Evolutionary conservation across 2,888 invertebrate genomes (phyloP).

Genomic region (Antheraea assamensis): DNA sequence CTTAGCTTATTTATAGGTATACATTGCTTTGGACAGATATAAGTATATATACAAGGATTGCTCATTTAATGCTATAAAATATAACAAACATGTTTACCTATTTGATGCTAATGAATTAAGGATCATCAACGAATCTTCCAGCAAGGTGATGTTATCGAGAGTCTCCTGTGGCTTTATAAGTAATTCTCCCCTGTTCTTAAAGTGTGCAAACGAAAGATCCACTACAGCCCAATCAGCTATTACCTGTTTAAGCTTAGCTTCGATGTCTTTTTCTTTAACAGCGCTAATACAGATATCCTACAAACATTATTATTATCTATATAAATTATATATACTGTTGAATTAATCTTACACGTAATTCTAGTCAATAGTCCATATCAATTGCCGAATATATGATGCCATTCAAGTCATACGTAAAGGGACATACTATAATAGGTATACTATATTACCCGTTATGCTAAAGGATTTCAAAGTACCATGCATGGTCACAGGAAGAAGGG

Average conservation of each 20-base stretch:
- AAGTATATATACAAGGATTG: not conserved
- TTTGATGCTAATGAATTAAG: slow-evolving; percentile 93
- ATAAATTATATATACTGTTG: too few species aligned
- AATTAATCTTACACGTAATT: too few species aligned
- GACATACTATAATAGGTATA: too few species aligned
- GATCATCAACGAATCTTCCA: slow-evolving; percentile 94
- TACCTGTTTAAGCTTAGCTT: slow-evolving; percentile 92
- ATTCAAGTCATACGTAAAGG: too few species aligned
- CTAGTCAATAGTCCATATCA: too few species aligned
- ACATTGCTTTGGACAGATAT: too few species aligned
- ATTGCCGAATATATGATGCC: too few species aligned
- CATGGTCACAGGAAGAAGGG: too few species aligned
- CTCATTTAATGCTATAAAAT: not conserved
- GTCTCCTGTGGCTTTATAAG: slow-evolving; percentile 89
- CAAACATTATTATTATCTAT: slow-evolving; percentile 22
- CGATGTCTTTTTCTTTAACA: slow-evolving; percentile 94
- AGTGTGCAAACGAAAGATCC: slow-evolving; percentile 86
- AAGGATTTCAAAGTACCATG: too few species aligned
- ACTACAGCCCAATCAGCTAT: slow-evolving; percentile 90
- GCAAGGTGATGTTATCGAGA: slow-evolving; percentile 87
- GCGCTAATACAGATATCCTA: slow-evolving; percentile 95
- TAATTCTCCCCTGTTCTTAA: slow-evolving; percentile 92
- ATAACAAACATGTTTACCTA: slow-evolving; percentile 73
- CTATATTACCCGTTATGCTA: too few species aligned
- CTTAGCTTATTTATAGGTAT: too few species aligned